A percentile compares a stretch with the other conserved stretches of the same genome.
These are phyloP conservation scores for Phoenicopterus ruber DNA, from an alignment of 2,113 vertebrate genomes.

Conservation along the genomic window DNA sequence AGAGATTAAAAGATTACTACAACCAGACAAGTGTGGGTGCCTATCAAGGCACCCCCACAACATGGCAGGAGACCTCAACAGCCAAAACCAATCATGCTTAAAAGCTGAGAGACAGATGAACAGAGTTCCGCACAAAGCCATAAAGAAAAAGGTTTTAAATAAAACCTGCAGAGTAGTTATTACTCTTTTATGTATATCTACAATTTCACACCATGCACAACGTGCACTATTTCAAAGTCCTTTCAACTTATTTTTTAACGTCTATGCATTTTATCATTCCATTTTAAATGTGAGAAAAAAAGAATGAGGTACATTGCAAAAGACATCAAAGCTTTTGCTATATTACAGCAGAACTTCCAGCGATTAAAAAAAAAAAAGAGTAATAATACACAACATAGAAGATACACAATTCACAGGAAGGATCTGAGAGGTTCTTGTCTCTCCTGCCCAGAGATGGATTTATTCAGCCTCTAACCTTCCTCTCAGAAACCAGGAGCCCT, in stretches of 20 bases:
- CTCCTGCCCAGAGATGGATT: background rate
- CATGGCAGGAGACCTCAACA: background rate
- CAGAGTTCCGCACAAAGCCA: conserved; percentile 2
- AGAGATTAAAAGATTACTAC: conserved; percentile 16
- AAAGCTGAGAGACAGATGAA: conserved; percentile 31
- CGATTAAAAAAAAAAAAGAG: background rate
- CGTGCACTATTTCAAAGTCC: conserved; percentile 55
- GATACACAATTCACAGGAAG: background rate
- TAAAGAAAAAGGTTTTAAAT: conserved; percentile 3
- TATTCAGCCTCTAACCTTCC: background rate
- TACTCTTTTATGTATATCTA: background rate
- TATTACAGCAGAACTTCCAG: background rate
- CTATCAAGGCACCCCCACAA: conserved; percentile 12
- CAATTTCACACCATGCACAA: conserved; percentile 30
- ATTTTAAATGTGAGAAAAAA: background rate
- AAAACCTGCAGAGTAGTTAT: background rate
- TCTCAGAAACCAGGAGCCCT: background rate
- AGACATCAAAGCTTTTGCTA: background rate
- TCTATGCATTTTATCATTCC: background rate
- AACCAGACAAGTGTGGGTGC: background rate
- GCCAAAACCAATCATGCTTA: conserved; percentile 22
- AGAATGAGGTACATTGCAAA: background rate
- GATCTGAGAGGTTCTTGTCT: background rate
- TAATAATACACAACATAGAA: background rate
- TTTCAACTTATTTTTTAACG: conserved; percentile 51